Evolutionary conservation across 1,140 invertebrate genomes (phyloP), one percentile per base, ranked within the genome.

Genomic region (Caerostris extrusa): DNA sequence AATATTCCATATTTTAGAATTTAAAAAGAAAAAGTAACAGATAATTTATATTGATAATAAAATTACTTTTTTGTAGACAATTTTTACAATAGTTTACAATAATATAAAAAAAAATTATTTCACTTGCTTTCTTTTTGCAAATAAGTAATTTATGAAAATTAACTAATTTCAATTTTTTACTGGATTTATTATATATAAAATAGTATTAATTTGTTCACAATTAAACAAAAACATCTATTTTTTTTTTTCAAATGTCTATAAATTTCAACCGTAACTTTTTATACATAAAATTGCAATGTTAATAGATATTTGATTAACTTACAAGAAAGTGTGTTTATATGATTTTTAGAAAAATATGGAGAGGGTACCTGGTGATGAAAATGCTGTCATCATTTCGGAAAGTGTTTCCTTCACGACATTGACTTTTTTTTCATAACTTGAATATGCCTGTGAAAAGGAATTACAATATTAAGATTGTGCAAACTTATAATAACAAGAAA

Each of bases 401-500:
- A 93, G 8, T 8, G 8, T 60, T 55, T 71, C 88, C 55, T 81
- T 67, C 19, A 93, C 19, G 3, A 58, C 77, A n/a, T 93, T 93
- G 34, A 93, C 5, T n/a, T n/a, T 93, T 82, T 88, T 88, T 12
- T 69, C 92, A 93, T 93, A 88, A 4, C 61, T 81, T 53, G 14
- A 7, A 88, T 81, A 81, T 53, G 58, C 86, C 92, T 93, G n/a
- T 5, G 57, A 86, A 64, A 92, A 61, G 5, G 58, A 81, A 50
- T 87, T 60, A 10, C 7, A 81, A 12, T 67, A 56, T 34, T 0
- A 7, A 83, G 57, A 57, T 1, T n/a, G 14, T 83, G n/a, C n/a
- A n/a, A 83, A 34, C 19, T 67, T 67, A 6, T 6, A 67, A 17
- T n/a, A 6, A 5, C 61, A 10, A 50, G 3, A 34, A 34, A 34